Evolutionary conservation across 2,113 vertebrate genomes (phyloP).

Genomic region (Brachyhypopomus occidentalis): DNA sequence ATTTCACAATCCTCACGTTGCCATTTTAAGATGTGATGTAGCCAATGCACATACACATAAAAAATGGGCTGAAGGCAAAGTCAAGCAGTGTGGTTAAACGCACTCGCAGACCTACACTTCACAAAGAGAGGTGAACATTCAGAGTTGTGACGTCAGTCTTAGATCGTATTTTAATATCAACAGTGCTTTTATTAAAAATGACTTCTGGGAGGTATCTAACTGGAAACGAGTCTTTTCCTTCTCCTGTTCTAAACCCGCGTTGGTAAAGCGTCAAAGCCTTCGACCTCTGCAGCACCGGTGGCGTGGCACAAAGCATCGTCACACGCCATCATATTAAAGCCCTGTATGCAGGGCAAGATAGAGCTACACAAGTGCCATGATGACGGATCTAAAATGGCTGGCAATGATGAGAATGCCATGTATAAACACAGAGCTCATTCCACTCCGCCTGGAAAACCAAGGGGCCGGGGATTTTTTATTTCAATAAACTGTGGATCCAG

Average conservation of each 20-base stretch:
- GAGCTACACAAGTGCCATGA: constrained; percentile 35
- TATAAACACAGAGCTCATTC: constrained; percentile 25
- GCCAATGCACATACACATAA: not conserved
- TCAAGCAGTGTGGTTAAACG: too few relatives aligned
- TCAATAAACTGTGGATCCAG: constrained; percentile 68
- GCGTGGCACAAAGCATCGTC: constrained; percentile 20
- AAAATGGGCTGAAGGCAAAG: not conserved
- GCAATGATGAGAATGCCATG: constrained; percentile 14
- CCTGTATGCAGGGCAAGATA: constrained; percentile 33
- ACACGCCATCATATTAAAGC: constrained; percentile 15
- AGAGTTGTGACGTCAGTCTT: not conserved
- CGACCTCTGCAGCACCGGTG: constrained; percentile 32
- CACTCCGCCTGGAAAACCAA: not conserved
- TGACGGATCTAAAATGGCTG: constrained; percentile 39
- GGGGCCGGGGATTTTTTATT: constrained; percentile 52
- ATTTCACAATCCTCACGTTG: constrained; percentile 28
- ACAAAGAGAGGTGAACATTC: not conserved
- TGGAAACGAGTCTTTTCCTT: not conserved
- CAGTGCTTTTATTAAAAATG: not conserved
- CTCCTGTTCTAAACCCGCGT: constrained; percentile 5
- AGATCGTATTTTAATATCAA: not conserved
- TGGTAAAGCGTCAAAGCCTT: constrained; percentile 29
- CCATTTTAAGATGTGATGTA: not conserved
- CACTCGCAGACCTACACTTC: too few relatives aligned
- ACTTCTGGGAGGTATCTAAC: constrained; percentile 9